These are phyloP conservation scores for Amphipyra berbera DNA, from an alignment of 2,888 invertebrate species.

Conservation along the genomic window DNA sequence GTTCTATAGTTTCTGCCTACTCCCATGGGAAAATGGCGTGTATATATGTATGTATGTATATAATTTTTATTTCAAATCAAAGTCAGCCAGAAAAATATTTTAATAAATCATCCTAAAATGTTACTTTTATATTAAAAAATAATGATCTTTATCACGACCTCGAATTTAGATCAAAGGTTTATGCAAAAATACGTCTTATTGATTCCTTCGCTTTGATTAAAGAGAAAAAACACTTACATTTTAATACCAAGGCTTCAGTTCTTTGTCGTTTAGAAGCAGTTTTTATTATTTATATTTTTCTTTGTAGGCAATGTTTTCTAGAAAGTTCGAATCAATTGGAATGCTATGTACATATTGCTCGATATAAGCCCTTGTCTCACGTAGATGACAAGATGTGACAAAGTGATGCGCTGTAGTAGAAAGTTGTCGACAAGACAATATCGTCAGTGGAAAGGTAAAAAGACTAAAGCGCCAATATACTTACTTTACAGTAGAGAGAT, in stretches of 20 bases:
- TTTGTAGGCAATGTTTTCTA: not conserved
- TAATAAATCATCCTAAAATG: not conserved
- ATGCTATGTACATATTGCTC: no score
- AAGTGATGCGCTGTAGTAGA: no score
- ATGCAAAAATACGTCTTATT: conserved; percentile 39
- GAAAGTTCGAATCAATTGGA: not conserved
- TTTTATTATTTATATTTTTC: conserved; percentile 1
- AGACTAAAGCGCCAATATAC: no score
- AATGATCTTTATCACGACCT: conserved; percentile 14
- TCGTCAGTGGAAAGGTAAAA: no score
- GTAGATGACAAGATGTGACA: no score
- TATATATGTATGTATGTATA: not conserved
- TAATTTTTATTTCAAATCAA: conserved; percentile 23
- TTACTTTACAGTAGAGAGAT: no score
- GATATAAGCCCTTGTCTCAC: no score
- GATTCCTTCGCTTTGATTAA: conserved; percentile 41
- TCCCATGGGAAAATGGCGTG: no score
- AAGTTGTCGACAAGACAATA: no score
- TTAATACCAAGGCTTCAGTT: conserved; percentile 12
- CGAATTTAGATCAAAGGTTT: conserved; percentile 33
- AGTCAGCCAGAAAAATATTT: conserved; percentile 10
- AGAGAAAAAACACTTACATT: conserved; percentile 27
- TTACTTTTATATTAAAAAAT: conserved; percentile 22
- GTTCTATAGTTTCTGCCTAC: no score
- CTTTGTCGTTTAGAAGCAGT: not conserved